Evolutionary conservation across 2,888 invertebrate species (phyloP).

Genomic region (Brachyopa scutellaris): DNA sequence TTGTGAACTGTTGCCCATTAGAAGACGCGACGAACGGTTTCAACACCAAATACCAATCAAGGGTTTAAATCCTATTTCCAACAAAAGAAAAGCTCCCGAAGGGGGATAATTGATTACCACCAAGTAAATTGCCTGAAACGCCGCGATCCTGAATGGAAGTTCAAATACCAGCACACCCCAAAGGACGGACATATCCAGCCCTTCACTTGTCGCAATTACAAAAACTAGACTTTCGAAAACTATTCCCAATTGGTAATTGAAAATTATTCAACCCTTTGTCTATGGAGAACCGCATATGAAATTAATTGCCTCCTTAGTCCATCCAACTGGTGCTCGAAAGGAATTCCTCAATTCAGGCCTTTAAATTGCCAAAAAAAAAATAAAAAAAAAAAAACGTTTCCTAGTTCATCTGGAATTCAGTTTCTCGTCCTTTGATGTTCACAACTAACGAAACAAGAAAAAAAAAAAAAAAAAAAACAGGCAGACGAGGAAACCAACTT

Average conservation of each 20-base stretch:
- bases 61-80: too few relatives aligned
- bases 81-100: too few relatives aligned
- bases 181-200: too few relatives aligned
- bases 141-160: too few relatives aligned
- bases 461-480: neutral
- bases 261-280: slow-evolving; percentile 48
- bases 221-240: slow-evolving; percentile 20
- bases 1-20: too few relatives aligned
- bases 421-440: slow-evolving; percentile 55
- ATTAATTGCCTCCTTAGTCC: slow-evolving; percentile 23
- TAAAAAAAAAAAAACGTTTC: neutral
- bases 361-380: slow-evolving; percentile 2
- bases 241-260: slow-evolving; percentile 28
- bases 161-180: too few relatives aligned
- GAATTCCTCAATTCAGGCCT: slow-evolving; percentile 40
- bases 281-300: neutral
- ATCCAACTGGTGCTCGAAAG: slow-evolving; percentile 58
- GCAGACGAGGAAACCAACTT: slow-evolving; percentile 12
- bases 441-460: neutral
- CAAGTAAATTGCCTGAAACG: too few relatives aligned
- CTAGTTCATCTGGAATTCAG: slow-evolving; percentile 22
- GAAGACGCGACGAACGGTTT: too few relatives aligned
- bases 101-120: too few relatives aligned
- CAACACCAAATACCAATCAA: too few relatives aligned
- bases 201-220: too few relatives aligned